Evolutionary conservation across 2,113 vertebrate genomes (phyloP).

Genomic region (Arizona elegans): DNA sequence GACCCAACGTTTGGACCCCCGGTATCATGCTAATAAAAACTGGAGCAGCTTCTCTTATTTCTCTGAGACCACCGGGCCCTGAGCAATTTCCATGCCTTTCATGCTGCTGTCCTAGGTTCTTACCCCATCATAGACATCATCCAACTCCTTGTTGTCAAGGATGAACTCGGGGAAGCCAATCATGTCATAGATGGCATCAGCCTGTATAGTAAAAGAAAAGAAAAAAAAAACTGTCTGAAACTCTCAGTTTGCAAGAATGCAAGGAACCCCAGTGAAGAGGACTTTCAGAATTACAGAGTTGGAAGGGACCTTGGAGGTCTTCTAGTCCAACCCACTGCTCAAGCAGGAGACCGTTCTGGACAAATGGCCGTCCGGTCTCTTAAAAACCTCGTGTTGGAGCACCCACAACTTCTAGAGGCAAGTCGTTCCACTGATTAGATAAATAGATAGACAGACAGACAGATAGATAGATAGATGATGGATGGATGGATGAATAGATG

Average conservation of each 20-base stretch:
- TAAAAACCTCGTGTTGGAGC: background rate
- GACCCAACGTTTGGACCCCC: background rate
- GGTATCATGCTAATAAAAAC: background rate
- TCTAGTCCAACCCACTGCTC: background rate
- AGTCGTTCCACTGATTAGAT: background rate
- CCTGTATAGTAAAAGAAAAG: slow-evolving; percentile 65
- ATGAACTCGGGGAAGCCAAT: slow-evolving; percentile 99
- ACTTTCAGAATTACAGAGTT: background rate
- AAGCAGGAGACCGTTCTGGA: background rate
- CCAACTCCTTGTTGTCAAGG: slow-evolving; percentile 90
- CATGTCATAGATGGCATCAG: slow-evolving; percentile 96
- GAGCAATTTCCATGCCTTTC: background rate
- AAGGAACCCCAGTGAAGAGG: background rate
- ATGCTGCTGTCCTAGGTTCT: slow-evolving; percentile 17
- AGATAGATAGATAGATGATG: too few relatives aligned
- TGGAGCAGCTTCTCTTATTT: background rate
- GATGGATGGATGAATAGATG: too few relatives aligned
- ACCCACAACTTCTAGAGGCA: background rate
- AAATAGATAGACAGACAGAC: too few relatives aligned
- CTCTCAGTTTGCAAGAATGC: background rate
- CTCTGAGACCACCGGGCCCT: too few relatives aligned
- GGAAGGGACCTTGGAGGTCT: background rate
- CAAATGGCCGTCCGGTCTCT: background rate
- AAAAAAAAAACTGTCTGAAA: background rate
- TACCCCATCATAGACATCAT: slow-evolving; percentile 95